Evolutionary conservation across 2,113 vertebrate genomes (phyloP), one percentile per base, ranked within the genome.

Genomic region (Turdus rufiventris): DNA sequence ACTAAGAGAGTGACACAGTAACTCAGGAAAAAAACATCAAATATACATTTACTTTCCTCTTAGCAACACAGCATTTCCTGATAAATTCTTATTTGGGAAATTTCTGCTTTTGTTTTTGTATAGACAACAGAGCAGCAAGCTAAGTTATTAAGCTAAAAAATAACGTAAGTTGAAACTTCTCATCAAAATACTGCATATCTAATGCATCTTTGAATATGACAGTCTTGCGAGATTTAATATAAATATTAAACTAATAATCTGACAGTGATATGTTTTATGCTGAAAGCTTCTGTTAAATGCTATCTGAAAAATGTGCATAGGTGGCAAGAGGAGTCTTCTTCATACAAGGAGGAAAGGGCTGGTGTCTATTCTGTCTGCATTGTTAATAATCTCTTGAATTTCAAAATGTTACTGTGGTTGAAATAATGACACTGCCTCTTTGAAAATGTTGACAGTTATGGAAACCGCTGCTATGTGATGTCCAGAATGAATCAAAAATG

Each of bases 401-500:
- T 96, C 91, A 92, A 71, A 82, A 93, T 9, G 85, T 77, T 90
- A 88, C 51, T 25, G 38, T 79, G 80, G 77, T 33, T 78, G 86
- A 93, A 88, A 95, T 72, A 51, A 85, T 28, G 75, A 68, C 82
- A 79, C 83, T 72, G 82, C 57, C 29, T 91, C 89, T 92, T 61
- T 72, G 34, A 84, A 91, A 81, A 91, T 70, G 80, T 91, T 88
- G 94, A 92, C 56, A 60, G 85, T 83, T 91, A 80, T 63, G 92
- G 91, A 91, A 91, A 71, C 77, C 23, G 76, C 91, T 91, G 95
- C 96, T 94, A 56, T 61, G 94, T 74, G 85, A 95, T 78, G 78
- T 13, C 29, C 34, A 88, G 89, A 94, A 88, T 71, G 87, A 94
- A 96, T 90, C n/a, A 79, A 91, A 97, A 87, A 93, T 73, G 90